A percentile compares a stretch with the other conserved stretches of the same genome.
These are phyloP conservation scores for Bettongia penicillata DNA, from an alignment of 2,113 vertebrate genomes.

Conservation along the genomic window DNA sequence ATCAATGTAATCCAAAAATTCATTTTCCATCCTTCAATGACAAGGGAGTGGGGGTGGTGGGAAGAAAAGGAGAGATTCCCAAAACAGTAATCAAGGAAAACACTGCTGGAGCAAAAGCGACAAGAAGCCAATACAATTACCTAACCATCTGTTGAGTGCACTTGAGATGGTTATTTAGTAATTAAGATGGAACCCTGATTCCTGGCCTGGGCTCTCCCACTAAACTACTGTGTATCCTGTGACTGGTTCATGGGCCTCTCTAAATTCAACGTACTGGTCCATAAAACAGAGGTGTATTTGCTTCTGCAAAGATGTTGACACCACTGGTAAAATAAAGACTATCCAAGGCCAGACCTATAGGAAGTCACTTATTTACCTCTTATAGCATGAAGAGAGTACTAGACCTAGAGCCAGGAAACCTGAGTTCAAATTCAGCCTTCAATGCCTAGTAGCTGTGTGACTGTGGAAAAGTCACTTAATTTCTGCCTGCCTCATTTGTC, in stretches of 20 bases:
- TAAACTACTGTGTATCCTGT: constrained; percentile 29
- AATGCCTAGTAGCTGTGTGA: not conserved
- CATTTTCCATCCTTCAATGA: constrained; percentile 9
- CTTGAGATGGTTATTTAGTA: constrained; percentile 65
- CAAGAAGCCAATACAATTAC: constrained; percentile 71
- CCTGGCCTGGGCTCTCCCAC: constrained; percentile 37
- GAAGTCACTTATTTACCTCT: not conserved
- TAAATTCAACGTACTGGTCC: not conserved
- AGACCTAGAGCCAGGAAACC: not conserved
- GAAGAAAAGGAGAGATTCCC: constrained; percentile 42
- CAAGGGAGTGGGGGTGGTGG: not conserved
- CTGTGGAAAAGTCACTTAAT: not conserved
- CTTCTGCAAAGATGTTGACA: not conserved
- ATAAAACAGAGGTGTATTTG: not conserved
- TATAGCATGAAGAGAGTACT: not conserved
- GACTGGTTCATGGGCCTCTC: constrained; percentile 4
- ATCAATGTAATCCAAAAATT: constrained; percentile 12
- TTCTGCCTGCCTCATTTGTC: not conserved
- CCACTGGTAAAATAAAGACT: not conserved
- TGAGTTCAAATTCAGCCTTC: not conserved
- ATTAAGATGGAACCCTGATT: constrained; percentile 60
- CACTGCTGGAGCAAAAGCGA: constrained; percentile 42
- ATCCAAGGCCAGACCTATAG: not conserved
- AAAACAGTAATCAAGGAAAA: constrained; percentile 62
- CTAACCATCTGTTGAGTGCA: constrained; percentile 63